Base-by-base conservation (phyloP, 2,113 vertebrate genomes). In the Campylomormyrus numenius region DNA sequence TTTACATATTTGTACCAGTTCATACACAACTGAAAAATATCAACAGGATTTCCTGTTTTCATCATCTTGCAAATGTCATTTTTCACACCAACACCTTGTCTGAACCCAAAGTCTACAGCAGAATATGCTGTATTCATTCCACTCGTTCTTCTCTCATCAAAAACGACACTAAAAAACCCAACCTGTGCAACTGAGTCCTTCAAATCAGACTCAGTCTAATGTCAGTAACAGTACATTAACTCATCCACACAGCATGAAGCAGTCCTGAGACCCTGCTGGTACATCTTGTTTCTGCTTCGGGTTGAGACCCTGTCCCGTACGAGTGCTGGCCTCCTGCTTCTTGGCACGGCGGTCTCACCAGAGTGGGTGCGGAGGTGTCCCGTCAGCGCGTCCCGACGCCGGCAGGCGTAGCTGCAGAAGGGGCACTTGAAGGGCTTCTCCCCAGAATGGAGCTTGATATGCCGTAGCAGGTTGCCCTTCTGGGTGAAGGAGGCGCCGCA, bases 341-440 rank as follows among this genome's bases (percentile, higher is more conserved):
- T 66, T 13, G 62, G 62, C 62, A 31, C 89, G 24, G 39, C 46
- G 21, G 8, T 94, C 95, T 95, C 94, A 99, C 98, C 98, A 4
- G 97, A 95, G 93, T 99, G 98, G 1, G 98, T 99, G 56, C 98
- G 97, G 91, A 99, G 96, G 95, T 99, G 98, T 92, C 98, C 98
- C 0, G 97, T 97, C 88, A 99, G 96, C 0, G 98, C 98, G 0
- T 99, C 98, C 85, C 98, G 95, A 56, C 98, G 94, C 74, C 98
- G 97, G 89, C 98, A 99, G 92, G 98, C 98, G 0, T 99, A 99
- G 95, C 97, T 98, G 93, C 98, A 99, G 93, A 98, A 96, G 89
- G 97, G 97, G 89, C 98, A 99, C 92, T 99, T 99, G 96, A 99
- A 99, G 93, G 98, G 98, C 93, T 99, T 99, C 95, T 99, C 98